Percentiles rank a stretch among this genome's conserved stretches.
Evolutionary conservation across 2,888 invertebrate genomes (phyloP).

Genomic region (Mythimna lalbum): DNA sequence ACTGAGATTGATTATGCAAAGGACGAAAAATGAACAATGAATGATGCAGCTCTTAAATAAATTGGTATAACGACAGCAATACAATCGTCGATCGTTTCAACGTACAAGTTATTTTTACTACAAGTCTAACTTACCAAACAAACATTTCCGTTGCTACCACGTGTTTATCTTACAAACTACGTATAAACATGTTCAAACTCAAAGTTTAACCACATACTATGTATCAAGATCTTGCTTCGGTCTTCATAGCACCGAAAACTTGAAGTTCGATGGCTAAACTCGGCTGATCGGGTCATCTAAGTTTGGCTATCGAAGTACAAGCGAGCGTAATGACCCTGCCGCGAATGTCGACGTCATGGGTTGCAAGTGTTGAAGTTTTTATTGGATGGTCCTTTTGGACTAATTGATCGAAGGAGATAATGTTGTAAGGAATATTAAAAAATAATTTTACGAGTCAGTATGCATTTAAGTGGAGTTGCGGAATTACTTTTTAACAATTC

Average conservation of each 20-base stretch:
- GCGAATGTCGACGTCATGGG: background rate
- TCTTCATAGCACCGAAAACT: background rate
- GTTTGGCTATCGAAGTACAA: conserved; percentile 31
- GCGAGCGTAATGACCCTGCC: conserved; percentile 4
- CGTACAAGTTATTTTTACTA: background rate
- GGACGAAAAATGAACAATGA: no score
- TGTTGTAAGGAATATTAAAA: no score
- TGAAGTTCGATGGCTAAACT: conserved; percentile 20
- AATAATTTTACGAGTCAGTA: no score
- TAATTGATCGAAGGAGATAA: background rate
- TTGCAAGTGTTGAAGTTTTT: conserved; percentile 4
- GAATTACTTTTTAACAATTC: no score
- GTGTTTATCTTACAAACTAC: conserved; percentile 2
- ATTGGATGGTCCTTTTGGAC: background rate
- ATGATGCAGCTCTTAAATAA: no score
- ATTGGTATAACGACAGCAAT: no score
- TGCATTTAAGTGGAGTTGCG: no score
- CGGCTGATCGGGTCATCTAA: conserved; percentile 22
- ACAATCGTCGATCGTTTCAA: background rate
- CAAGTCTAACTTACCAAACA: conserved; percentile 2
- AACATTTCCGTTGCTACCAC: conserved; percentile 1
- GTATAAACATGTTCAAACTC: conserved; percentile 1
- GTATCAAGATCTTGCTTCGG: conserved; percentile 5
- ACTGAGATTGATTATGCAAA: no score
- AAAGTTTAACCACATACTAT: conserved; percentile 9